phyloP scores from a whole-genome alignment of 2,888 invertebrate genomes.

The Drosophila affinis region DNA sequence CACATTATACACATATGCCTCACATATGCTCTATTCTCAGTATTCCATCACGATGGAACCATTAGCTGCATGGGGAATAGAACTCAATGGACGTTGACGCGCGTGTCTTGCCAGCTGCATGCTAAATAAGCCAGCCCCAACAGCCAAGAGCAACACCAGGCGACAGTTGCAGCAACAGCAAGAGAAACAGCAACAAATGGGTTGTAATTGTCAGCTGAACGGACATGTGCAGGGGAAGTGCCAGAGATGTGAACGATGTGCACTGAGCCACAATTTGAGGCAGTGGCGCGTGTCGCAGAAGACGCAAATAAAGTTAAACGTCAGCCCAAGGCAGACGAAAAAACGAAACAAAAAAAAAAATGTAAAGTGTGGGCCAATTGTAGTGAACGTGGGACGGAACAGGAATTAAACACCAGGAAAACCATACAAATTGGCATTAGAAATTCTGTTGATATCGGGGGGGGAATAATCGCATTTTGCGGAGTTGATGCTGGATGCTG shows the following conservation, averaged over 20 bases:
- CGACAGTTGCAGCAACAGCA: constrained; percentile 26
- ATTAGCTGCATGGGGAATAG: constrained; percentile 48
- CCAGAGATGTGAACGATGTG: constrained; percentile 14
- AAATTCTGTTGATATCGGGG: neutral
- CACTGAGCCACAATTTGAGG: constrained; percentile 42
- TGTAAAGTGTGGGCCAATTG: constrained; percentile 11
- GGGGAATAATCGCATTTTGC: constrained; percentile 1
- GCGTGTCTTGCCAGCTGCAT: constrained; percentile 49
- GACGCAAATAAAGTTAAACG: constrained; percentile 49
- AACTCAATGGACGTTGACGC: constrained; percentile 62
- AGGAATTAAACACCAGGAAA: constrained; percentile 37
- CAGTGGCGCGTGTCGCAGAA: constrained; percentile 62
- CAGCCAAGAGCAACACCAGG: constrained; percentile 10
- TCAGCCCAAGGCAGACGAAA: constrained; percentile 27
- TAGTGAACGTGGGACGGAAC: neutral
- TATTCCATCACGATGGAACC: constrained; percentile 62
- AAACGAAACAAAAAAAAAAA: constrained; percentile 2
- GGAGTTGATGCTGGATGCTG: neutral
- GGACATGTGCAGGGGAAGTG: constrained; percentile 41
- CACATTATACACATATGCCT: neutral
- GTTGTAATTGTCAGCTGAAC: constrained; percentile 62
- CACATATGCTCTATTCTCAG: constrained; percentile 25
- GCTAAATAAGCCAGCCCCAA: constrained; percentile 40
- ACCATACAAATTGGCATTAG: constrained; percentile 32
- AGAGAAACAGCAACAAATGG: constrained; percentile 32